phyloP scores from a whole-genome alignment of 2,113 vertebrate genomes.

The Gadus chalcogrammus region DNA sequence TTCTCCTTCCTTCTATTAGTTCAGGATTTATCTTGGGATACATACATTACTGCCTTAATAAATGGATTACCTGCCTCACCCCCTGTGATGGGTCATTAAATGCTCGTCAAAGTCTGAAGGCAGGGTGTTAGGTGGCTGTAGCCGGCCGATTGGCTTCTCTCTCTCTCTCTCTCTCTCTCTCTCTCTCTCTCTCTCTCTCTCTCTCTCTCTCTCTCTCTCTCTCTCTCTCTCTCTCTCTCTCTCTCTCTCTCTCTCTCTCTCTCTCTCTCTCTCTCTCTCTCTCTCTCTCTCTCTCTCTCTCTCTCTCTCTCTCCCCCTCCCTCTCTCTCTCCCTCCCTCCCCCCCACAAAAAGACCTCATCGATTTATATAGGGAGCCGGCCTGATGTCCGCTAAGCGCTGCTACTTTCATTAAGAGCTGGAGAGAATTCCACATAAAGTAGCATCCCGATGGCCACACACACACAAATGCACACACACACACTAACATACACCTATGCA shows the following conservation, averaged over 20 bases:
- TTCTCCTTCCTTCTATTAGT: constrained; percentile 57
- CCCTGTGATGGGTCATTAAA: constrained; percentile 64
- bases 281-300: too few relatives aligned
- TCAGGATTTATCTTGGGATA: constrained; percentile 70
- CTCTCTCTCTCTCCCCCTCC: too few relatives aligned
- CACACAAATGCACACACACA: neutral
- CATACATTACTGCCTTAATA: constrained; percentile 73
- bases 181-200: too few relatives aligned
- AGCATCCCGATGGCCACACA: neutral
- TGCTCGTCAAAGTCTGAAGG: constrained; percentile 58
- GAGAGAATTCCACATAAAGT: constrained; percentile 46
- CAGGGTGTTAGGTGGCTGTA: constrained; percentile 44
- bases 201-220: too few relatives aligned
- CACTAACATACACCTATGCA: too few relatives aligned
- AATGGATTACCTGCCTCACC: constrained; percentile 65
- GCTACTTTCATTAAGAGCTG: constrained; percentile 50
- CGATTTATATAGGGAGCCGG: constrained; percentile 70
- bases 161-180: too few relatives aligned
- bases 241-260: too few relatives aligned
- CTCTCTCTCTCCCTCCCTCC: too few relatives aligned
- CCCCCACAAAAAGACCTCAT: constrained; percentile 36
- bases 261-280: too few relatives aligned
- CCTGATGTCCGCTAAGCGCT: constrained; percentile 50
- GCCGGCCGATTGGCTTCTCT: constrained; percentile 56
- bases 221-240: too few relatives aligned